phyloP scores from a whole-genome alignment of 2,797 vertebrate genomes.

The Amniataba percoides region DNA sequence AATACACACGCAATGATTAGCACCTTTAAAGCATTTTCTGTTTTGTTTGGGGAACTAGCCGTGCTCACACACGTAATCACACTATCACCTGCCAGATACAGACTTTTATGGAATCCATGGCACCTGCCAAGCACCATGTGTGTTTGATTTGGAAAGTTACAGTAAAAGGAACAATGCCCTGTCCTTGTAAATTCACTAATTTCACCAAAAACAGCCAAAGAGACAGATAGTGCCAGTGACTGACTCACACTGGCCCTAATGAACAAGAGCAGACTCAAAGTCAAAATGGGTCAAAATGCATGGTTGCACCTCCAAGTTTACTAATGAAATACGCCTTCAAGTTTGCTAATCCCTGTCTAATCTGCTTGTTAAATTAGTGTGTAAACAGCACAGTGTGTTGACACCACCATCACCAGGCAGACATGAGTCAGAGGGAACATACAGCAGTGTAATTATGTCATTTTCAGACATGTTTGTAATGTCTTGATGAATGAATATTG shows the following conservation, averaged over 20 bases:
- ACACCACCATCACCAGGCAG: slow-evolving; percentile 8
- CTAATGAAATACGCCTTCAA: background rate
- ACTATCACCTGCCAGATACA: slow-evolving; percentile 11
- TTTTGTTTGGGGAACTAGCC: slow-evolving; percentile 19
- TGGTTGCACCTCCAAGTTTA: slow-evolving; percentile 20
- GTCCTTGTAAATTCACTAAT: slow-evolving; percentile 38
- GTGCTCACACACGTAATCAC: slow-evolving; percentile 15
- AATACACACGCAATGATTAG: background rate
- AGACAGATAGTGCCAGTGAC: slow-evolving; percentile 23
- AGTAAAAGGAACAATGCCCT: slow-evolving; percentile 24
- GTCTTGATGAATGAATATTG: slow-evolving; percentile 4
- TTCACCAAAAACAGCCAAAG: slow-evolving; percentile 8
- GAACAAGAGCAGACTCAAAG: slow-evolving; percentile 33
- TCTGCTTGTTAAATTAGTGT: slow-evolving; percentile 7
- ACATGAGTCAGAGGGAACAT: slow-evolving; percentile 20
- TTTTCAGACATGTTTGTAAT: slow-evolving; percentile 20
- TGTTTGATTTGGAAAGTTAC: slow-evolving; percentile 51
- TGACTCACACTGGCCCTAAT: slow-evolving; percentile 27
- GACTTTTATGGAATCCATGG: slow-evolving; percentile 10
- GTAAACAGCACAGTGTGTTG: slow-evolving; percentile 15
- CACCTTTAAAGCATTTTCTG: background rate
- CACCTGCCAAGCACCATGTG: slow-evolving; percentile 26
- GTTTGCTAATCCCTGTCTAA: slow-evolving; percentile 6
- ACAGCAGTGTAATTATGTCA: background rate
- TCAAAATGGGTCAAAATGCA: slow-evolving; percentile 10